Base-by-base conservation (phyloP, 2,888 invertebrate species). In the Tethea ocularis region DNA sequence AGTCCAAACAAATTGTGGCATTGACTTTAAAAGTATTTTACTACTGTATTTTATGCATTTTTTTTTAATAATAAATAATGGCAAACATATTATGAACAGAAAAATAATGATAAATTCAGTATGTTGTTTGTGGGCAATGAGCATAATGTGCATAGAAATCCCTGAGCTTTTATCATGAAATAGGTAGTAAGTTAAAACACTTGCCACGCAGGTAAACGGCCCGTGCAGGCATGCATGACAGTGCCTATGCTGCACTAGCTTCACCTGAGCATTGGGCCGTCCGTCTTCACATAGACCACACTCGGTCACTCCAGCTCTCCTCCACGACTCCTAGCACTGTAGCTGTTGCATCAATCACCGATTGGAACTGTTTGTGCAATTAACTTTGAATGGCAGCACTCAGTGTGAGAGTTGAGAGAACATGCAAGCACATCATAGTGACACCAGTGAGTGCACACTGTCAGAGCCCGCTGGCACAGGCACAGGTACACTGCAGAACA, bases 221-320 rank as follows among this genome's bases (percentile, higher is more conserved):
- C 73, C 67, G 66, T 61, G 57, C 69, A 62, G 67, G 60, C 69
- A 62, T 60, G 56, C 60, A 59, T 57, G 59, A 66, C 56, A 57
- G 55, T 53, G 36, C 56, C 57, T 55, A 24, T 6, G 23, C 24
- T 56, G 46, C 41, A 36, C 57, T 38, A 61, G 60, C 59, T 67
- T 75, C 77, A 80, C 83, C 82, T 84, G 79, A 80, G 66, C 83
- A 80, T 72, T 72, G 62, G 74, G 74, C 62, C 13, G 65, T 61
- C 68, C 17, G 59, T 73, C 74, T 65, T 77, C 65, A 73, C 80
- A 78, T 78, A 68, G 61, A 67, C 66, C 57, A 59, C 63, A 61
- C 54, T 57, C 46, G 38, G 58, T 36, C 58, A 46, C 58, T 66
- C 61, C 58, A 60, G 52, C 61, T n/a, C 63, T 65, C 66, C 67